Base-by-base conservation (phyloP, 2,797 vertebrate species). In the Peromyscus nudipes region DNA sequence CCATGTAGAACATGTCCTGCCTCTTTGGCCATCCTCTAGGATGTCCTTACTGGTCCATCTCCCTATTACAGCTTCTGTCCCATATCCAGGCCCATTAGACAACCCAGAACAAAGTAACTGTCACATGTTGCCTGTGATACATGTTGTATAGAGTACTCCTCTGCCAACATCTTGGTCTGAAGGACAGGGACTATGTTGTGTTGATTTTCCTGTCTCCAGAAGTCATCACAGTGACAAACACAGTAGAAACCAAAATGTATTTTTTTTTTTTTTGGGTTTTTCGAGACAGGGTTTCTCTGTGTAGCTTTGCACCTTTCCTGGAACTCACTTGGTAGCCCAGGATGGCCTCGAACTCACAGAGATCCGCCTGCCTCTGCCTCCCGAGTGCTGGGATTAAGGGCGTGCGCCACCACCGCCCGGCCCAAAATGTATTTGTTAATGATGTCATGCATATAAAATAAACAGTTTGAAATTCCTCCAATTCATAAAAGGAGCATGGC, bases 381-480 rank as follows among this genome's bases (percentile, higher is more conserved):
- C n/a, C n/a, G n/a, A n/a, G n/a, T n/a, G n/a, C n/a, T n/a, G n/a
- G n/a, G n/a, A n/a, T n/a, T n/a, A n/a, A n/a, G n/a, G n/a, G n/a
- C n/a, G n/a, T n/a, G n/a, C n/a, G n/a, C n/a, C n/a, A n/a, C n/a
- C n/a, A n/a, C n/a, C n/a, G n/a, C n/a, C n/a, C n/a, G n/a, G n/a
- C n/a, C n/a, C n/a, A n/a, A n/a, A n/a, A n/a, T n/a, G n/a, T n/a
- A n/a, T 90, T 34, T 91, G 60, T 84, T 65, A 82, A 81, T 73
- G 76, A 34, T 40, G 31, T 55, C 31, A 27, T 65, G 73, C 46
- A 52, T 77, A 17, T 34, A 69, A 93, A 96, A 82, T 7, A 21
- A 92, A 46, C 60, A 69, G 55, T 88, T 81, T 89, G 57, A 81
- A 90, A 92, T 86, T 94, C 55, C 80, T 76, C 92, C 80, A 73